Evolutionary conservation across 2,888 invertebrate genomes (phyloP).

Genomic region (Plagodis dolabraria): DNA sequence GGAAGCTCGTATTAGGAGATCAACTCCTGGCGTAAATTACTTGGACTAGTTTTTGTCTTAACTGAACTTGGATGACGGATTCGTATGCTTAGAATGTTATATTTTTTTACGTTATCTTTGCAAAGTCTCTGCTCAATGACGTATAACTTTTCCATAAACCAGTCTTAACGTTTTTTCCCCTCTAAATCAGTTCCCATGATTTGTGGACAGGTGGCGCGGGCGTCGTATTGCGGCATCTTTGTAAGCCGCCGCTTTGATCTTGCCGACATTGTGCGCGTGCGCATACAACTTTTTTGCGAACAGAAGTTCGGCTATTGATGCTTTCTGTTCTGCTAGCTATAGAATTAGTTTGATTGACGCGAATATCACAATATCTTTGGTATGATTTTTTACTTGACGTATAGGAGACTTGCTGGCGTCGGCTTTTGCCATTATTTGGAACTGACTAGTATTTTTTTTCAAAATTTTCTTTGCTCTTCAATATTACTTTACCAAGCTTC

Average conservation of each 20-base stretch:
- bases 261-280: constrained; percentile 78
- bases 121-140: constrained; percentile 25
- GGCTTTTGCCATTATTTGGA: constrained; percentile 13
- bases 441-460: constrained; percentile 5
- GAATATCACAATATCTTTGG: constrained; percentile 31
- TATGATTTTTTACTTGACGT: constrained; percentile 24
- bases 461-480: not conserved
- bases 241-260: constrained; percentile 63
- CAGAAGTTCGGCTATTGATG: constrained; percentile 62
- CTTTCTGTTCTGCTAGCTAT: constrained; percentile 46
- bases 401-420: constrained; percentile 24
- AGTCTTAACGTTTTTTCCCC: constrained; percentile 49
- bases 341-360: constrained; percentile 45
- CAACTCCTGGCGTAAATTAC: constrained; percentile 7
- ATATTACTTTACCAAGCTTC: not conserved
- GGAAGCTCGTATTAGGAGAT: constrained; percentile 17
- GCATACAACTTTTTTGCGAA: constrained; percentile 68
- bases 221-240: constrained; percentile 73
- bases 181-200: constrained; percentile 74
- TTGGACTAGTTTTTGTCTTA: constrained; percentile 14
- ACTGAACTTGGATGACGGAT: constrained; percentile 3
- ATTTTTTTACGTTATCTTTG: constrained; percentile 18
- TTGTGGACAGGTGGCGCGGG: constrained; percentile 80
- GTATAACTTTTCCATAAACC: constrained; percentile 41
- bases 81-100: constrained; percentile 9